These are phyloP conservation scores for Falco rusticolus DNA, from an alignment of 2,797 vertebrate species.

Conservation along the genomic window DNA sequence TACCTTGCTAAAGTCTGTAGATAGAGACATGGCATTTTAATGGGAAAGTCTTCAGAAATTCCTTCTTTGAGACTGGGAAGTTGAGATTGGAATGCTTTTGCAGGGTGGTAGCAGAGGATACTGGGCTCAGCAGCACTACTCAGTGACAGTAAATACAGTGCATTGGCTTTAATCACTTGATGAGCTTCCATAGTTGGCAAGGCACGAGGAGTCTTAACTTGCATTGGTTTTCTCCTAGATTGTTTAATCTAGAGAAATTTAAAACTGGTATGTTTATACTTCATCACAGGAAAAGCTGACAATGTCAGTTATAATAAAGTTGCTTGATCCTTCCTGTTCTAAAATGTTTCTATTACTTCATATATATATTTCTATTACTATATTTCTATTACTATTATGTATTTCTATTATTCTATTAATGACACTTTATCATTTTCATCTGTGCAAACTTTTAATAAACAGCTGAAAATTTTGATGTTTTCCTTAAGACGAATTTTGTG, in stretches of 20 bases:
- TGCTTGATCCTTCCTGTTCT: background rate
- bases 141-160: constrained; percentile 93
- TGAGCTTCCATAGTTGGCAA: constrained; percentile 99
- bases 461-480: background rate
- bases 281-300: background rate
- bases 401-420: background rate
- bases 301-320: background rate
- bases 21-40: constrained; percentile 98
- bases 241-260: constrained; percentile 88
- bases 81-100: constrained; percentile 91
- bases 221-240: constrained; percentile 94
- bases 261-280: background rate
- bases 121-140: constrained; percentile 97
- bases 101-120: constrained; percentile 93
- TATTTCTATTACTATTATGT: too few species aligned
- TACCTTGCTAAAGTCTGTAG: constrained; percentile 97
- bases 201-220: constrained; percentile 95
- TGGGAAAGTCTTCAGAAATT: constrained; percentile 93
- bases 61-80: constrained; percentile 97
- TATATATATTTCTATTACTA: too few species aligned
- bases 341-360: background rate
- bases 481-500: background rate
- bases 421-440: background rate
- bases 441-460: background rate
- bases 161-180: constrained; percentile 98